Conservation (phyloP, 2,888 invertebrate species). For the Drosophila testacea region DNA sequence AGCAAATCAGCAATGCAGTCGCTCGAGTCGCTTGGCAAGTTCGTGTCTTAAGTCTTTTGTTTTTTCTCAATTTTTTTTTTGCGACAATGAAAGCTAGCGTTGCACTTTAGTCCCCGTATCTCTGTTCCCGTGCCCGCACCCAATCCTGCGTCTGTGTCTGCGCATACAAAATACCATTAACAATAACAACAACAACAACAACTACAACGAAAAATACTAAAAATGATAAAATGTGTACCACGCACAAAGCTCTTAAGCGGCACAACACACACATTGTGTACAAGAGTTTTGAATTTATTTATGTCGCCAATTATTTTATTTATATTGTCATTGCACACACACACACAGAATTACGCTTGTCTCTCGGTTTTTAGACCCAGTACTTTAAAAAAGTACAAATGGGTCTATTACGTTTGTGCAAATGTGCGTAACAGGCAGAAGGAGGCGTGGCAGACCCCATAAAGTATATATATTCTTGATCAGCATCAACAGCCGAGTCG, state of each 20-base stretch:
- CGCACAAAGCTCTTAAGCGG: constrained; percentile 54
- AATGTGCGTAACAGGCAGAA: too few relatives aligned
- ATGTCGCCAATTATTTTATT: constrained; percentile 84
- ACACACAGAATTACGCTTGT: constrained; percentile 7
- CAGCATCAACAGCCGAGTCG: too few relatives aligned
- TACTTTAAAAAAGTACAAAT: too few relatives aligned
- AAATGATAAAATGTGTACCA: constrained; percentile 67
- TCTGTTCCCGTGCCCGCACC: background rate
- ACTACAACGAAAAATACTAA: constrained; percentile 35
- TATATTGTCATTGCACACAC: constrained; percentile 76
- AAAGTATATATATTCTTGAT: too few relatives aligned
- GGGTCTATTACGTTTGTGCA: too few relatives aligned
- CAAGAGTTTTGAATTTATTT: constrained; percentile 80
- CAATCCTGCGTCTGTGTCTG: constrained; percentile 34
- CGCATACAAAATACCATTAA: constrained; percentile 73
- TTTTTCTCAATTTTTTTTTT: constrained; percentile 36
- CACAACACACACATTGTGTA: constrained; percentile 37
- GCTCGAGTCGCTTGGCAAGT: constrained; percentile 55
- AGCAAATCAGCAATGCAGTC: constrained; percentile 52
- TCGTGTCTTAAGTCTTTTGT: constrained; percentile 79
- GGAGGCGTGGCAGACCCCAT: too few relatives aligned
- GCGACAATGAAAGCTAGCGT: constrained; percentile 76
- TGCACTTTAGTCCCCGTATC: constrained; percentile 58
- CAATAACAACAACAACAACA: constrained; percentile 35
- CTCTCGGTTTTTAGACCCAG: constrained; percentile 41